Base-by-base conservation (phyloP, 2,888 invertebrate species). In the Ornithoptera alexandrae region DNA sequence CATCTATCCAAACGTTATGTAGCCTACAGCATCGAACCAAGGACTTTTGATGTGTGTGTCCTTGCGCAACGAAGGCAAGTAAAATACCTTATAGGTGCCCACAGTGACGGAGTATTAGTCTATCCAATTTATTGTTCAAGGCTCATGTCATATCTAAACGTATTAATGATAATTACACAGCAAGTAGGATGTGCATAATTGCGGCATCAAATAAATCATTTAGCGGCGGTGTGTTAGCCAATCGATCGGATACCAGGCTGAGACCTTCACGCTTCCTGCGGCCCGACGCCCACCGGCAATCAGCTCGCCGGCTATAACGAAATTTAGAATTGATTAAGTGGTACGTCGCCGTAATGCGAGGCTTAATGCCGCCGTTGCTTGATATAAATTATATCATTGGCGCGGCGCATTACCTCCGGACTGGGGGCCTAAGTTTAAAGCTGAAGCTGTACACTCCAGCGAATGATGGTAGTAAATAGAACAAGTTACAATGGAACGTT, bases 311-410 rank as follows among this genome's bases (percentile, higher is more conserved):
- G 83, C 80, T 81, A 79, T 77, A 76, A 74, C 73, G 65, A 71
- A 74, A 75, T 72, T 75, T 73, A 70, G 74, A 77, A 78, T 81
- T 79, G 80, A 88, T 87, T 84, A 82, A 83, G 85, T 84, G 81
- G 79, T 80, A 77, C 75, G 81, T 85, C 85, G 78, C 77, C 76
- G 78, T 86, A 83, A 85, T 81, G 84, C 81, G 77, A 81, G 81
- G 83, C 53, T 85, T 86, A 85, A 78, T 79, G 69, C 72, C 72
- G 73, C 78, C 78, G 81, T 82, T 81, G 82, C 77, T 74, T 75
- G 74, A 77, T 75, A 84, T 86, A 84, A 85, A 83, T 84, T 83
- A 81, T 84, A 78, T 82, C 81, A 84, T 84, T 83, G 79, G 75
- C 79, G 75, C 74, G 76, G 73, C 72, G 78, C 72, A 77, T 73